Evolutionary conservation across 1,140 invertebrate genomes (phyloP), one percentile per base, ranked within the genome.

Genomic region (Acromyrmex heyeri): DNA sequence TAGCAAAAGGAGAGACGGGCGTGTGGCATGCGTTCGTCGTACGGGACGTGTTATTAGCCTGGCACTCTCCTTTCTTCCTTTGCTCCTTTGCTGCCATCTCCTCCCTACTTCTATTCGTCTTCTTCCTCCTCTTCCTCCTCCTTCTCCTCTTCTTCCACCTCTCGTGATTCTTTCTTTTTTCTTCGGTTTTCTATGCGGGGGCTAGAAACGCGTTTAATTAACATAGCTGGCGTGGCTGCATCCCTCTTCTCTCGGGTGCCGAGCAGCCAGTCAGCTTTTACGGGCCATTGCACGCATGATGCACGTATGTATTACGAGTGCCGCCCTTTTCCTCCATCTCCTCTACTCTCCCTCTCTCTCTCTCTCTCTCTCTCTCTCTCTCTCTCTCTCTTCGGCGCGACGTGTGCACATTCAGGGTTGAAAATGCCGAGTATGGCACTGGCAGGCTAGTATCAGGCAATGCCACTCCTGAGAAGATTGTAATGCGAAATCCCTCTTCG

Each of bases 161-260:
- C 44, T 44, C 81, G 77, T 78, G 82, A 76, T 77, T 65, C 76
- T 64, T 24, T 76, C 86, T 91, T 87, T 91, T 91, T 91, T 91
- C 79, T 91, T 78, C 79, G 72, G 91, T 91, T 89, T 89, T 72
- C 90, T 91, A 91, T 90, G 90, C 90, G 88, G 90, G 90, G 90
- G 90, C 90, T 91, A 91, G 90, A 91, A 91, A 91, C 86, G 90
- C 90, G 90, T 91, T 91, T 91, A 91, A 91, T 91, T 91, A 91
- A 91, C 90, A 91, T 91, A 91, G 90, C 90, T 91, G 90, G 90
- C 90, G 83, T 90, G 90, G 88, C 90, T 91, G 90, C 90, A 91
- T 91, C 90, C 88, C 90, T 90, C 90, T 89, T 85, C 87, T 86
- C 87, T 53, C 85, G 83, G 75, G 78, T 82, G 76, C 73, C 87